A percentile compares a stretch with the other conserved stretches of the same genome.
phyloP scores from a whole-genome alignment of 2,888 invertebrate species.

The Brenthis hecate region DNA sequence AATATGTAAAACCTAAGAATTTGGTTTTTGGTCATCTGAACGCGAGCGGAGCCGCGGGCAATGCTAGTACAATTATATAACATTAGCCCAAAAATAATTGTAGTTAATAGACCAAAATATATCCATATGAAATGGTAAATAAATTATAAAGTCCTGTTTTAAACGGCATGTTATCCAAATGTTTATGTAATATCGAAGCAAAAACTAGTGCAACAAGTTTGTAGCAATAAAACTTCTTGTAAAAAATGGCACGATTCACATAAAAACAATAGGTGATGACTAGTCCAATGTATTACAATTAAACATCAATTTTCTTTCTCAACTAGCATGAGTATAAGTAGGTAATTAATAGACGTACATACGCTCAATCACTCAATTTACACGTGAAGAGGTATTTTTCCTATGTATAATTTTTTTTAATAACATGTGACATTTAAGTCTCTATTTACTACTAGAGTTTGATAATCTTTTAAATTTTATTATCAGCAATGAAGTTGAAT shows the following conservation, averaged over 20 bases:
- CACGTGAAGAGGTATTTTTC: constrained; percentile 35
- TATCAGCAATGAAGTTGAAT: too few species aligned
- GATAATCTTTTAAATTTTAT: neutral
- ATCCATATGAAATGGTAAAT: too few species aligned
- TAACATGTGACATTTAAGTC: constrained; percentile 30
- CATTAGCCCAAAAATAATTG: too few species aligned
- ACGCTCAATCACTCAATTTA: constrained; percentile 25
- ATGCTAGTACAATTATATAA: too few species aligned
- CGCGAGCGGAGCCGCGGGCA: too few species aligned
- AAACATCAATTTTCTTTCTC: constrained; percentile 22
- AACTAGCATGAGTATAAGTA: constrained; percentile 5
- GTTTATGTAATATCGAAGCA: constrained; percentile 11
- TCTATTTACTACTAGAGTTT: neutral
- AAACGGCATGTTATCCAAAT: neutral
- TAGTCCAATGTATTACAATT: constrained; percentile 24
- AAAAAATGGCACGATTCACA: constrained; percentile 17
- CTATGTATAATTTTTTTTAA: constrained; percentile 19
- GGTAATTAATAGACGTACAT: constrained; percentile 13
- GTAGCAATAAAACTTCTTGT: constrained; percentile 12
- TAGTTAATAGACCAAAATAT: too few species aligned
- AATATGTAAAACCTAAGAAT: too few species aligned
- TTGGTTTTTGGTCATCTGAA: too few species aligned
- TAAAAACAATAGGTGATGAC: constrained; percentile 19
- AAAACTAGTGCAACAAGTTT: neutral
- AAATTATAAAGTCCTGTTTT: neutral